phyloP scores from a whole-genome alignment of 1,140 invertebrate genomes.

The Tenebrio molitor region DNA sequence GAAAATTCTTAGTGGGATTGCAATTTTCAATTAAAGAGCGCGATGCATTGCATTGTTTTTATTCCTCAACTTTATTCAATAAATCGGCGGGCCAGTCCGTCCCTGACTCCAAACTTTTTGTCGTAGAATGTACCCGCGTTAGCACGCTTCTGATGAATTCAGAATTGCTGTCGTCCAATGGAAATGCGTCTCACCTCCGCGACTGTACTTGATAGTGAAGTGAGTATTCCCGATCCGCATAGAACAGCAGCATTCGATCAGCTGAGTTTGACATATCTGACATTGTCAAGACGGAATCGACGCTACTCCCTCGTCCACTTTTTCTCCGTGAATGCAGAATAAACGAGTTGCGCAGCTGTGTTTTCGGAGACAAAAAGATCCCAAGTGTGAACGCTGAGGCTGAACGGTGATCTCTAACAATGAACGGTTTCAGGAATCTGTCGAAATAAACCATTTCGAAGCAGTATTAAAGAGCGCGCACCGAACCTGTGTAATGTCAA shows the following conservation, averaged over 20 bases:
- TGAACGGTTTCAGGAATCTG: conserved; percentile 9
- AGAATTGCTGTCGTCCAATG: neutral
- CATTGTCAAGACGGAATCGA: neutral
- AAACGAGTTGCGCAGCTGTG: neutral
- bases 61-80: no score
- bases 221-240: conserved; percentile 9
- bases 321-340: neutral
- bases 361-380: conserved; percentile 12
- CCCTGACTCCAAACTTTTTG: neutral
- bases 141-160: conserved; percentile 17
- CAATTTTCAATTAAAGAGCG: no score
- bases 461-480: neutral
- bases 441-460: neutral
- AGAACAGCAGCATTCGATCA: neutral
- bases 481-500: neutral
- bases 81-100: neutral
- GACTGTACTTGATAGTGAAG: conserved; percentile 26
- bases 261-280: conserved; percentile 23
- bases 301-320: neutral
- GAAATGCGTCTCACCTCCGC: neutral
- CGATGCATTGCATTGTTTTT: no score
- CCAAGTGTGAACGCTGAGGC: no score
- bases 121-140: conserved; percentile 4
- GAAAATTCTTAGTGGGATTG: no score
- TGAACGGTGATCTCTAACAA: conserved; percentile 24